Base-by-base conservation (phyloP, 2,113 vertebrate species). In the Peucedramus taeniatus region DNA sequence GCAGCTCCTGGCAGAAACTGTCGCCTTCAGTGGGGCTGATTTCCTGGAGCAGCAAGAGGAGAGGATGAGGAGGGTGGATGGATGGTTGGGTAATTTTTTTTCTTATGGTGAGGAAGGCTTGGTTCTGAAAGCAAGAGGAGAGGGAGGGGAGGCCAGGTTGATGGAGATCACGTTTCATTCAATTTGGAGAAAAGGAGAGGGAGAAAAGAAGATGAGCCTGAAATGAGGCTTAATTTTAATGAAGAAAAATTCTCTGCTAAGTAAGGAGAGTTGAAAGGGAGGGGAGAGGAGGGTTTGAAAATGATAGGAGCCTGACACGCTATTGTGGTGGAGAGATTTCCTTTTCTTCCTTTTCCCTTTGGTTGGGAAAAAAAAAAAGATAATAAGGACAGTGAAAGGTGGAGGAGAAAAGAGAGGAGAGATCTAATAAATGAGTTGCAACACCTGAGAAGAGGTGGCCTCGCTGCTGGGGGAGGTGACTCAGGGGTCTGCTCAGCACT, bases 191-290 rank as follows among this genome's bases (percentile, higher is more conserved):
- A 95, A 93, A 95, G 95, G 83, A 91, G 87, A 93, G 96, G 79
- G 91, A 96, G 89, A 96, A 96, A 97, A 96, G 91, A 97, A 96
- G 97, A 97, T 96, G 92, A 97, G 92, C 81, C 86, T 97, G 96
- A 97, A 98, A 97, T 93, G 90, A 98, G 83, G 92, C 97, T 97
- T 98, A 97, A 97, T 97, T 98, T 97, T 97, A 98, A 97, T 97
- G 96, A 97, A 97, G 97, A 88, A 87, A 96, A 98, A 97, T 98
- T 97, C 94, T 96, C 95, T 2, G 78, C 96, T 94, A 94, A 97
- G 97, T 95, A 92, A 94, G 90, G 91, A 97, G 97, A 96, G 95
- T 96, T 91, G 95, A 91, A 96, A 96, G 85, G 97, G 97, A 97
- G 94, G 95, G 89, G 93, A 95, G 93, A 89, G 77, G 75, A 54